Conservation (phyloP, 2,888 invertebrate species). For the Corythucha ciliata region DNA sequence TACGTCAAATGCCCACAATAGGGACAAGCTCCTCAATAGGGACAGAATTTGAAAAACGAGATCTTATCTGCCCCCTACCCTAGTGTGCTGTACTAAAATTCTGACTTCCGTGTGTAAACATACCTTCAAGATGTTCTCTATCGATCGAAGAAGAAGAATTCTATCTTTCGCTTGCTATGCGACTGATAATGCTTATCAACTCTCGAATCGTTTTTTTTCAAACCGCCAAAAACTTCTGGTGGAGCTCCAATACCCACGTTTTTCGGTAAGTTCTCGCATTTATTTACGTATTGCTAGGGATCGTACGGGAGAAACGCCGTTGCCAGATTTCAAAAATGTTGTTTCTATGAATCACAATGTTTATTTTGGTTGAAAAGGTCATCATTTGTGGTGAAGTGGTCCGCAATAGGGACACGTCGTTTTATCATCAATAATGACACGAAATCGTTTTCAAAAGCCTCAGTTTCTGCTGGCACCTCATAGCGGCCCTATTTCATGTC, state of each 20-base stretch:
- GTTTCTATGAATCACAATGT: neutral
- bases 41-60: constrained; percentile 1
- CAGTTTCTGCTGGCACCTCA: too few relatives aligned
- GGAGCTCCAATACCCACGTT: neutral
- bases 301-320: constrained; percentile 2
- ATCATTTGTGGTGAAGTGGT: neutral
- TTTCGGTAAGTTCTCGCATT: neutral
- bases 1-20: too few relatives aligned
- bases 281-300: neutral
- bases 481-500: neutral
- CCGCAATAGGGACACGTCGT: constrained; percentile 1
- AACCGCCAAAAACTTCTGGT: neutral
- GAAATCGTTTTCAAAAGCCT: neutral
- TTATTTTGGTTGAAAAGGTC: neutral
- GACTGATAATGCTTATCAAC: constrained; percentile 3
- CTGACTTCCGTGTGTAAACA: neutral
- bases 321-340: constrained; percentile 7
- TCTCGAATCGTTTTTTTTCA: neutral
- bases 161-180: neutral
- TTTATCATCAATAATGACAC: neutral
- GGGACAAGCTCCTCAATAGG: neutral
- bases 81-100: constrained; percentile 5
- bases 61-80: neutral
- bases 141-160: constrained; percentile 4
- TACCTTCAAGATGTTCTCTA: constrained; percentile 4